Evolutionary conservation across 2,113 vertebrate genomes (phyloP).

Genomic region (Anseranas semipalmata): DNA sequence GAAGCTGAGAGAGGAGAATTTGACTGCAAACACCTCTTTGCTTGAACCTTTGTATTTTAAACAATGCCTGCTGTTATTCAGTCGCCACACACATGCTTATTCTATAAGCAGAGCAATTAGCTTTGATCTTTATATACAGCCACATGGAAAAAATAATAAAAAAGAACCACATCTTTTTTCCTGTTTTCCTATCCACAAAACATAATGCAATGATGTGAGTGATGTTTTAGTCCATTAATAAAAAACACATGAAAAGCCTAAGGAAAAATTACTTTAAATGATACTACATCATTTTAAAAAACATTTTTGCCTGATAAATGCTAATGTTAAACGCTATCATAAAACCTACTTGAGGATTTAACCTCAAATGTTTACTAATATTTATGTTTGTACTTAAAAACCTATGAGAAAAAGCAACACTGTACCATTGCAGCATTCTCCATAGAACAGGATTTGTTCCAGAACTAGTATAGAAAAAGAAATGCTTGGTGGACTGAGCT

Average conservation of each 20-base stretch:
- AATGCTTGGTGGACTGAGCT: background rate
- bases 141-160: background rate
- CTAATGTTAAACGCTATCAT: background rate
- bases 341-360: background rate
- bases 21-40: background rate
- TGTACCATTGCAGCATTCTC: background rate
- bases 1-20: background rate
- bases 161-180: background rate
- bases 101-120: background rate
- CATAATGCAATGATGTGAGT: background rate
- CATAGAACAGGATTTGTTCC: background rate
- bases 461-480: background rate
- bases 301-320: background rate
- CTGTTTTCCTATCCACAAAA: background rate
- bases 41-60: background rate
- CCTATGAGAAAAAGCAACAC: background rate
- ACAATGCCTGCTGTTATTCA: background rate
- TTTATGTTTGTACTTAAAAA: background rate
- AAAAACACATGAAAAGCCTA: background rate
- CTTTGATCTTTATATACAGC: background rate
- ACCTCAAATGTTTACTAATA: background rate
- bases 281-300: background rate
- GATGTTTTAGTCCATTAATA: background rate
- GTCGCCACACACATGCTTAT: background rate
- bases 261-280: background rate